Percentiles rank a stretch among this genome's conserved stretches.
These are phyloP conservation scores for Etheostoma cragini DNA, from an alignment of 2,113 vertebrate species.

Conservation along the genomic window DNA sequence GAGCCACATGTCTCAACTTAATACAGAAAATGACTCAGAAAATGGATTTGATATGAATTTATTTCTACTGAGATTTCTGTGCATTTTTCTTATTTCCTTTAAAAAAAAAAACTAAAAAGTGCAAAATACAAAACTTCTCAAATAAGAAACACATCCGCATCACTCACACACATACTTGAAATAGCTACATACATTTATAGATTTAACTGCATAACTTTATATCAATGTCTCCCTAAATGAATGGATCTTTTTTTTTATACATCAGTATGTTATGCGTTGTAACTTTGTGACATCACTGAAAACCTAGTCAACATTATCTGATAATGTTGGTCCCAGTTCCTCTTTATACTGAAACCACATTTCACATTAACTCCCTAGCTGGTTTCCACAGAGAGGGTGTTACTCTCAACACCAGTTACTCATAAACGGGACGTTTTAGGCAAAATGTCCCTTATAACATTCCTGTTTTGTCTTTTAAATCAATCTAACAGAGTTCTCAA, in stretches of 20 bases:
- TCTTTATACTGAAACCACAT: not conserved
- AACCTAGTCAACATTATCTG: not conserved
- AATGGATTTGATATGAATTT: no score
- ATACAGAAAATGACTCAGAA: no score
- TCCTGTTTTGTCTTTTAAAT: not conserved
- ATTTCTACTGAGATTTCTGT: no score
- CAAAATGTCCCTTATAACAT: not conserved
- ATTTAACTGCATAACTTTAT: not conserved
- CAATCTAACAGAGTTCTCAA: not conserved
- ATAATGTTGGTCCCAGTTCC: not conserved
- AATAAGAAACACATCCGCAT: no score
- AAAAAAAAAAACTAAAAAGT: no score
- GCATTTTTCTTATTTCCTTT: no score
- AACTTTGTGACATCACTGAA: not conserved
- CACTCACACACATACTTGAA: no score
- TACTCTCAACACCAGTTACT: not conserved
- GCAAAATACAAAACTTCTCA: no score
- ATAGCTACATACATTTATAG: no score
- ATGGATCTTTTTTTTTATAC: not conserved
- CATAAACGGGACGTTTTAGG: not conserved
- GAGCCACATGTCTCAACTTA: no score
- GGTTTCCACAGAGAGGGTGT: conserved; percentile 3
- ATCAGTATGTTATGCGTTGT: not conserved
- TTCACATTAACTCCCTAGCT: not conserved
- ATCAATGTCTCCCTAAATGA: not conserved